Percentiles rank a stretch among this genome's conserved stretches.
Conservation (phyloP, 2,113 vertebrate genomes). For the Pycnonotus jocosus region DNA sequence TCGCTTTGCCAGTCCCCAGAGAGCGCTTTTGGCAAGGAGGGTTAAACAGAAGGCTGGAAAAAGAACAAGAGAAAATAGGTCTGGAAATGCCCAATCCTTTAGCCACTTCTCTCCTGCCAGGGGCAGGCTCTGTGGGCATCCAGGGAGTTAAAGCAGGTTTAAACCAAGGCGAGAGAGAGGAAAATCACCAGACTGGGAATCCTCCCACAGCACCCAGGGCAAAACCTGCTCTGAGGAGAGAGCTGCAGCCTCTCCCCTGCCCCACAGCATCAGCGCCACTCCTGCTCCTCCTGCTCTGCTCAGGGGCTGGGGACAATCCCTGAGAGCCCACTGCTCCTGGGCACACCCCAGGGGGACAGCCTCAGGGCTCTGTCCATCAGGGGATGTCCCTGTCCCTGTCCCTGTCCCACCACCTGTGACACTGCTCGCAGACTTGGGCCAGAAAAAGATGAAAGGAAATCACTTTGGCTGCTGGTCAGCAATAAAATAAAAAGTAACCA, state of each 20-base stretch:
- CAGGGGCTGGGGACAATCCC: neutral
- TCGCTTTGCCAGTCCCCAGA: neutral
- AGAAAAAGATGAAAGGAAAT: neutral
- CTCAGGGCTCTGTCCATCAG: neutral
- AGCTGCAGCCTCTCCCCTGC: neutral
- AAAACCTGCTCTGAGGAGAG: accelerated
- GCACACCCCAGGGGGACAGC: neutral
- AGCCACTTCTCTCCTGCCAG: neutral
- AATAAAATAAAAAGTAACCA: neutral
- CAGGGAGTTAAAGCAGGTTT: neutral
- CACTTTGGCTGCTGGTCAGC: neutral
- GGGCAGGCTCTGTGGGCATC: neutral
- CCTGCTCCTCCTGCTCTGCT: neutral
- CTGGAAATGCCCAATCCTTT: neutral
- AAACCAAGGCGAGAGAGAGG: neutral
- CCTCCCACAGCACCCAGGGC: neutral
- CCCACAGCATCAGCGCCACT: accelerated
- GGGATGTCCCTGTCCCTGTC: neutral
- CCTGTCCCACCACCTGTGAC: accelerated
- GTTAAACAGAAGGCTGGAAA: neutral
- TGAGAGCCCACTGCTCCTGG: neutral
- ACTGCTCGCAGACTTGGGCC: neutral
- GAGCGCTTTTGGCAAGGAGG: neutral
- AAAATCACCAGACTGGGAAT: neutral
- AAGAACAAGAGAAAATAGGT: neutral